Percentiles rank a stretch among this genome's conserved stretches.
phyloP scores from a whole-genome alignment of 2,113 vertebrate genomes.

The Plectropomus leopardus region DNA sequence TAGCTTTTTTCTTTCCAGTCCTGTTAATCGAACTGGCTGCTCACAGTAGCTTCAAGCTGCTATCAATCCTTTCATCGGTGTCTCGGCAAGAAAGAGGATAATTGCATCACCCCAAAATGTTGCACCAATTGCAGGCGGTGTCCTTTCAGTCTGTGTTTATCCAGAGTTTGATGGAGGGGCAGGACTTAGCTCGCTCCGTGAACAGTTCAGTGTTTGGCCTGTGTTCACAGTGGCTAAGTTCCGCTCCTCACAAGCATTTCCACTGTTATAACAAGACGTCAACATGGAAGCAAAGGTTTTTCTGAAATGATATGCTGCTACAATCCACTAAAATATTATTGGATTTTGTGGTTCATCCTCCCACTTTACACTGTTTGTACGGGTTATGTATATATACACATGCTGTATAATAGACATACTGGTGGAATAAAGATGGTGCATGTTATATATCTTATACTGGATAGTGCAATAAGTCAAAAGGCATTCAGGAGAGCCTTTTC shows the following conservation, averaged over 20 bases:
- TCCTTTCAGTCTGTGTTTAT: neutral
- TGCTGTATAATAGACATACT: neutral
- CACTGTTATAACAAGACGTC: constrained; percentile 23
- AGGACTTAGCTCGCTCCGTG: constrained; percentile 91
- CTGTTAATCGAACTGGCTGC: neutral
- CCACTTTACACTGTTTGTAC: neutral
- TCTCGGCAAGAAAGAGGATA: neutral
- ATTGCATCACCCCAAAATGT: neutral
- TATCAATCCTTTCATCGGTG: too few species aligned
- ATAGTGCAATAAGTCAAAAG: neutral
- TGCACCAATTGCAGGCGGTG: neutral
- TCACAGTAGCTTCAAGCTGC: neutral
- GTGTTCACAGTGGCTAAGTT: constrained; percentile 94
- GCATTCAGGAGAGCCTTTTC: neutral
- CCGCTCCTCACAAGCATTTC: constrained; percentile 84
- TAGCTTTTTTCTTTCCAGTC: neutral
- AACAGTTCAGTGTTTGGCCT: constrained; percentile 85
- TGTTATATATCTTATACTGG: neutral
- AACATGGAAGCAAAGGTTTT: constrained; percentile 8
- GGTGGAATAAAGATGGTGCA: neutral
- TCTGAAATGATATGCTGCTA: neutral
- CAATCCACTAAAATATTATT: neutral
- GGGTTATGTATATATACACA: neutral
- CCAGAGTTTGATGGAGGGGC: constrained; percentile 81
- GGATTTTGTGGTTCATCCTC: neutral